Base-by-base conservation (phyloP, 2,888 invertebrate species). In the Labia minor region DNA sequence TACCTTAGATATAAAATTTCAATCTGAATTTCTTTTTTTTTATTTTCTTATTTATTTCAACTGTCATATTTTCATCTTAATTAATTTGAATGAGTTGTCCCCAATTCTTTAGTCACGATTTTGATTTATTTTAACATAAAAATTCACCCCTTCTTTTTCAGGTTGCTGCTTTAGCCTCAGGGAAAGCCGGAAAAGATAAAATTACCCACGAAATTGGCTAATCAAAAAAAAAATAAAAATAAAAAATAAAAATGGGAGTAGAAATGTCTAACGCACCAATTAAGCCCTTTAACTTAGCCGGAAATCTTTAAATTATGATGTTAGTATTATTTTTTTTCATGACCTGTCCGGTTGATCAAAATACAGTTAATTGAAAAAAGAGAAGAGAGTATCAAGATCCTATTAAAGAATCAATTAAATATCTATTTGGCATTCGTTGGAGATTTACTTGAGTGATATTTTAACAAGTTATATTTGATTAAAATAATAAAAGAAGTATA, bases 1-100 rank as follows among this genome's bases (percentile, higher is more conserved):
- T 26, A 6, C 8, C 26, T 3, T 8, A 26, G 26, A 4, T 49
- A 49, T 16, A 49, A 49, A 49, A 49, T 49, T 49, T 16, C 49
- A 49, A 49, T 49, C 49, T 49, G 16, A 14, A 8, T 49, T n/a
- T 49, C 16, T 16, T 14, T 49, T 49, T 49, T 14, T 49, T 14
- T 49, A 2, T 49, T 14, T 49, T 14, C 2, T 49, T 49, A 2
- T 26, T 26, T 26, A 26, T 26, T 26, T 26, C 8, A 6, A 6
- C 26, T 26, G 26, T 26, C 26, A 26, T 26, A 26, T 26, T 26
- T 26, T 26, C 26, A 8, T 26, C 14, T 16, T 49, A n/a, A 49
- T 49, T 49, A 49, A 49, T 49, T 49, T 49, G 49, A 49, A 49
- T 49, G 49, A 49, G 49, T 49, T 49, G 49, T 49, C 16, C n/a